These are phyloP conservation scores for Sceliomorpha sp. DNA, from an alignment of 2,888 invertebrate genomes.

Conservation along the genomic window DNA sequence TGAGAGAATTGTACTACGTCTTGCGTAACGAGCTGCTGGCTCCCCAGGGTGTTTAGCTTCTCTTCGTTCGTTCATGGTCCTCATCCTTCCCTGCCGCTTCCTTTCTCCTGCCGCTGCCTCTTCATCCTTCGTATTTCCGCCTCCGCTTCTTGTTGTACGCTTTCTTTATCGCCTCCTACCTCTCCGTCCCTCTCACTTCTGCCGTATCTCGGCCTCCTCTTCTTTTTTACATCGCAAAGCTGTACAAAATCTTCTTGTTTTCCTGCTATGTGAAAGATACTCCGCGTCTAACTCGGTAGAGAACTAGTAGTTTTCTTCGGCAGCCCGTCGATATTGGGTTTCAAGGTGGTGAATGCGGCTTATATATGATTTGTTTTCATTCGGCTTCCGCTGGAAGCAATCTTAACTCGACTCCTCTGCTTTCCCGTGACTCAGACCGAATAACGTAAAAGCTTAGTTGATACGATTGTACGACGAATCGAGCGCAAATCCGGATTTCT, in stretches of 20 bases:
- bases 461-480: conserved; percentile 24
- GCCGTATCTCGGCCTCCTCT: conserved; percentile 31
- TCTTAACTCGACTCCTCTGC: conserved; percentile 30
- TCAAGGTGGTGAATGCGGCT: conserved; percentile 35
- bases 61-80: conserved; percentile 51
- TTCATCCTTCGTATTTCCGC: conserved; percentile 37
- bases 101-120: conserved; percentile 6
- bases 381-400: conserved; percentile 55
- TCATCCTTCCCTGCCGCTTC: conserved; percentile 4
- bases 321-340: conserved; percentile 57
- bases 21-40: conserved; percentile 78
- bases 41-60: conserved; percentile 76
- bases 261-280: conserved; percentile 62
- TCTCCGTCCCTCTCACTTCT: conserved; percentile 25
- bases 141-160: conserved; percentile 57
- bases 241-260: conserved; percentile 67
- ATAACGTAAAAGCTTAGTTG: conserved; percentile 17
- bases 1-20: conserved; percentile 71
- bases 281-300: conserved; percentile 55
- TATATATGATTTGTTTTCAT: conserved; percentile 65
- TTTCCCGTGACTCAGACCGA: conserved; percentile 17
- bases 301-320: conserved; percentile 17
- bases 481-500: conserved; percentile 14
- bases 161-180: conserved; percentile 42
- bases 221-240: conserved; percentile 55